Evolutionary conservation across 2,888 invertebrate species (phyloP), one percentile per base, ranked within the genome.

Genomic region (Drosophila phalerata): DNA sequence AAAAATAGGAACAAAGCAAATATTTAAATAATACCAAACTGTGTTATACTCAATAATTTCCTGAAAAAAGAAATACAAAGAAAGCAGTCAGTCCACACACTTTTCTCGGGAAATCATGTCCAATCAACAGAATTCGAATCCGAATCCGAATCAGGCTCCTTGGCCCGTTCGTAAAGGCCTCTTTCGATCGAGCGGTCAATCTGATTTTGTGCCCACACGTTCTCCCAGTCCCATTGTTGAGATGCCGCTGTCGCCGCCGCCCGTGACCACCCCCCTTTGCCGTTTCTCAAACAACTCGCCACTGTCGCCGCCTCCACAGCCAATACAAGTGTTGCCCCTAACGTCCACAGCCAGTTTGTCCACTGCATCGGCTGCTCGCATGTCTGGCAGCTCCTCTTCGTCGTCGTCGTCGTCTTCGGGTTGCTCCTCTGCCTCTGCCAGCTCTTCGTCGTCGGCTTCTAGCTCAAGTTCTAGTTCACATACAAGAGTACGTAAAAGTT

Each of bases 81-180:
- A 30, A 28, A 49, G 2, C 1, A 8, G 13, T 51, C 25, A 34
- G 40, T n/a, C 10, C 34, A 49, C 25, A 9, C 15, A 40, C 15
- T 38, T 5, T 25, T 22, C n/a, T 9, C 25, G 19, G 43, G 13
- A 3, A 25, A 69, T 4, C 47, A 91, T 91, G 91, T 94, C 94
- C 89, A 94, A 66, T 30, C 73, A 64, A 9, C 28, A 30, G 22
- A 64, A 37, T 37, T 8, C 32, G 11, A 30, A 30, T 30, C n/a
- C 32, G 32, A 30, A 30, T 30, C 30, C 13, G 34, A 37, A 79
- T 89, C 94, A 95, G 91, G 95, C 94, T 86, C 96, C 96, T 91
- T 96, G 96, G 96, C 95, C 96, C 77, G 94, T 96, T 82, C 94
- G 94, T 88, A 95, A 95, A 86, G 95, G 94, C 58, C 92, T 93